These are phyloP conservation scores for Euglossa dilemma DNA, from an alignment of 1,140 invertebrate species.

Conservation along the genomic window DNA sequence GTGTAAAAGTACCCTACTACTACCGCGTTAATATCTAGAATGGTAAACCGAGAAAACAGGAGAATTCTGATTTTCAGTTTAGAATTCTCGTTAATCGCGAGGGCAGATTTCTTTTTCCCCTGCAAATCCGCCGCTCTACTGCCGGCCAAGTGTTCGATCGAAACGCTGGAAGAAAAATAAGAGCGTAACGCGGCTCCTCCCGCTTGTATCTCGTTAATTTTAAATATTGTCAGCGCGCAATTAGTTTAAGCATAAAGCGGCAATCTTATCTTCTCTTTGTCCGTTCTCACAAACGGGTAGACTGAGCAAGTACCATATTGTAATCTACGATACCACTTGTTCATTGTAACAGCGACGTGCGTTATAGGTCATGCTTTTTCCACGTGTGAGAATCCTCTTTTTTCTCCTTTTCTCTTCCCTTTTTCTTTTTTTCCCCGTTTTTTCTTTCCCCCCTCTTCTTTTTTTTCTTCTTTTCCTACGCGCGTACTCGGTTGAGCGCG, in stretches of 20 bases:
- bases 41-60: not conserved
- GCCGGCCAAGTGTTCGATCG: not conserved
- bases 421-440: conserved; percentile 27
- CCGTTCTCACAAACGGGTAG: conserved; percentile 61
- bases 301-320: conserved; percentile 50
- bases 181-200: not conserved
- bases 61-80: not conserved
- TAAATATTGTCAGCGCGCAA: conserved; percentile 72
- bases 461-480: conserved; percentile 20
- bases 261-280: conserved; percentile 75
- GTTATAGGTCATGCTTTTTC: conserved; percentile 41
- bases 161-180: conserved; percentile 2
- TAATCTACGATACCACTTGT: conserved; percentile 49
- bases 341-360: conserved; percentile 17
- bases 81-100: not conserved
- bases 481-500: conserved; percentile 39
- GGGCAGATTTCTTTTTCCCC: not conserved
- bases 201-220: conserved; percentile 61
- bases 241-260: conserved; percentile 73
- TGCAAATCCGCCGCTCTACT: not conserved
- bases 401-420: not conserved
- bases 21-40: not conserved
- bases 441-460: too few relatives aligned
- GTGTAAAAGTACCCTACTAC: conserved; percentile 13
- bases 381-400: conserved; percentile 34